phyloP scores from a whole-genome alignment of 2,797 vertebrate genomes.

The Tapera naevia region DNA sequence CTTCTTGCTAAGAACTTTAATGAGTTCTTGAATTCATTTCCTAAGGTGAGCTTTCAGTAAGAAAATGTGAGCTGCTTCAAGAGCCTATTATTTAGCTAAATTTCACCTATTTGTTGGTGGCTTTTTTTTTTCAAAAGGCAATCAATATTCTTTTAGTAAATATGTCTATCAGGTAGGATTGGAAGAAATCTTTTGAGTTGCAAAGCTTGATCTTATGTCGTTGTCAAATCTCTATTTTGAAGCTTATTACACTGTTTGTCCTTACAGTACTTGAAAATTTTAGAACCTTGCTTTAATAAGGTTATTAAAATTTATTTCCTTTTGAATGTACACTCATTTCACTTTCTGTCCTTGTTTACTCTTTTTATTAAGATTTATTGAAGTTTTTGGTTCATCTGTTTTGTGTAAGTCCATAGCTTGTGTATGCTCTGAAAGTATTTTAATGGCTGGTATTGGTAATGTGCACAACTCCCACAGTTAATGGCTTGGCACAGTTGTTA shows the following conservation, averaged over 20 bases:
- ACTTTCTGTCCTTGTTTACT: not conserved
- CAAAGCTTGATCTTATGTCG: not conserved
- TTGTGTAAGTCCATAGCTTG: not conserved
- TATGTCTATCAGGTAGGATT: not conserved
- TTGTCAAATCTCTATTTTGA: not conserved
- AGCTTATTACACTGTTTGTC: not conserved
- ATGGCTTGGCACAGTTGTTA: not conserved
- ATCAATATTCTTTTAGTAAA: not conserved
- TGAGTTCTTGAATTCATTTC: not conserved
- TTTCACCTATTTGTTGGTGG: not conserved
- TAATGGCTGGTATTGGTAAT: not conserved
- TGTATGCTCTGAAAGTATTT: not conserved
- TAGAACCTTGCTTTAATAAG: not conserved
- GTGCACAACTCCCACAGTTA: not conserved
- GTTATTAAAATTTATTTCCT: not conserved
- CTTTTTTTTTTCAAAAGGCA: not conserved
- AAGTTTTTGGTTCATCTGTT: not conserved
- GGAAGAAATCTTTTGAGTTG: not conserved
- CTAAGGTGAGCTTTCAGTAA: not conserved
- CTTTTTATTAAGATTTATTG: not conserved
- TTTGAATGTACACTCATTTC: not conserved
- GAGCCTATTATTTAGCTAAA: not conserved
- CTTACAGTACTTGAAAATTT: not conserved
- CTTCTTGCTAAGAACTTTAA: not conserved
- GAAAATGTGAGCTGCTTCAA: not conserved